Evolutionary conservation across 2,797 vertebrate genomes (phyloP).

Genomic region (Pygocentrus nattereri): DNA sequence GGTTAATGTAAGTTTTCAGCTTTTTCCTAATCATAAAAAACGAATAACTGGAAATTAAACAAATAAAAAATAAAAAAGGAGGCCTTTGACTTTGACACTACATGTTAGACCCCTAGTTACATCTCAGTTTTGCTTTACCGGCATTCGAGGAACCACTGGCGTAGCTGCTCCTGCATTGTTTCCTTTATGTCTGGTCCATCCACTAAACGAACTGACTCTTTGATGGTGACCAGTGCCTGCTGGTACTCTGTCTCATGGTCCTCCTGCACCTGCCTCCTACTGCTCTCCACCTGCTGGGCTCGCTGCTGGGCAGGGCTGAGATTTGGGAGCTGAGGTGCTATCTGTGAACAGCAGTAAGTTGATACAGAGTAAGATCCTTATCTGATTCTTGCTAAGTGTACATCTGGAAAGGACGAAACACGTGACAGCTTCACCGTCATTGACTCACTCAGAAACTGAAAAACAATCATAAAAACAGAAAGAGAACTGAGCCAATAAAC

Average conservation of each 20-base stretch:
- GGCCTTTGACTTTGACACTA: no score
- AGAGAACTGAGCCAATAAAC: background rate
- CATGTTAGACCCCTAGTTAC: background rate
- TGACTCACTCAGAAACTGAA: background rate
- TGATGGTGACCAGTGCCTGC: slow-evolving; percentile 72
- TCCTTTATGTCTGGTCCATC: slow-evolving; percentile 80
- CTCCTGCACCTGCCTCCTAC: slow-evolving; percentile 67
- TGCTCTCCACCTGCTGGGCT: slow-evolving; percentile 57
- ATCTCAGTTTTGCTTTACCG: slow-evolving; percentile 68
- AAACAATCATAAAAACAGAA: slow-evolving; percentile 5
- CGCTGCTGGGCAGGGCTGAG: slow-evolving; percentile 47
- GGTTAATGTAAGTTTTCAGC: no score
- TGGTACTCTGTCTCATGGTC: slow-evolving; percentile 72
- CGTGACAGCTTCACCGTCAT: background rate
- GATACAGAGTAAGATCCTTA: background rate
- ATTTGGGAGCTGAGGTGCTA: slow-evolving; percentile 65
- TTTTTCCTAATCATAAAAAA: no score
- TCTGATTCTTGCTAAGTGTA: background rate
- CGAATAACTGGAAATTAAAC: no score
- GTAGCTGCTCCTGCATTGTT: slow-evolving; percentile 82
- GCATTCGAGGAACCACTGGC: slow-evolving; percentile 87
- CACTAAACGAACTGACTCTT: slow-evolving; percentile 67
- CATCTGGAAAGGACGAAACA: background rate
- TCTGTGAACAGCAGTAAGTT: slow-evolving; percentile 65
- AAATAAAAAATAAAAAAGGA: no score